Percentiles rank a stretch among this genome's conserved stretches.
These are phyloP conservation scores for Chrysolina americana DNA, from an alignment of 2,888 invertebrate genomes.

Conservation along the genomic window DNA sequence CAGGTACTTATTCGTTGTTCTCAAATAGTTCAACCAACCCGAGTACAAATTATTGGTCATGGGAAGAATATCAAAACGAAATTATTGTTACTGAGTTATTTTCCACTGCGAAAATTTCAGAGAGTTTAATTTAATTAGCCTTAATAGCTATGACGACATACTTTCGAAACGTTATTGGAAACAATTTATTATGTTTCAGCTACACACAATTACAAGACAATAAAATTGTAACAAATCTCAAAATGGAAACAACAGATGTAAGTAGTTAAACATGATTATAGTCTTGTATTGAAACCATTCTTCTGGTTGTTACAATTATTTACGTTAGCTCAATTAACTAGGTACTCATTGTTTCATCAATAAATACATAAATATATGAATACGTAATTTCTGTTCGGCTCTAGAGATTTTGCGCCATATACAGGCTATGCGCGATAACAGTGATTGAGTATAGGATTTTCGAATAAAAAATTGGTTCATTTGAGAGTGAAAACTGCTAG, in stretches of 20 bases:
- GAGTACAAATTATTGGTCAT: neutral
- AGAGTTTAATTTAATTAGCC: constrained; percentile 3
- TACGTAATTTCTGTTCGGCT: neutral
- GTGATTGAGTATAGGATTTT: neutral
- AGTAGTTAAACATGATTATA: constrained; percentile 15
- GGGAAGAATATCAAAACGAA: constrained; percentile 6
- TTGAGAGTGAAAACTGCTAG: neutral
- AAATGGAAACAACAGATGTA: constrained; percentile 20
- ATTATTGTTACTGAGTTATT: constrained; percentile 1
- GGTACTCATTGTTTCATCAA: constrained; percentile 6
- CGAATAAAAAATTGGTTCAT: neutral
- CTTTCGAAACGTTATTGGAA: constrained; percentile 12
- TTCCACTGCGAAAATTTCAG: constrained; percentile 9
- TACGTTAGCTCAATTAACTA: constrained; percentile 8
- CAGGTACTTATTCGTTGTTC: neutral
- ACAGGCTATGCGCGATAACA: neutral
- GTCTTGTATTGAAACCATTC: constrained; percentile 14
- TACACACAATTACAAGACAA: constrained; percentile 18
- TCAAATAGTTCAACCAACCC: constrained; percentile 6
- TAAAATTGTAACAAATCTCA: constrained; percentile 22
- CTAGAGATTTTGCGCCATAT: neutral
- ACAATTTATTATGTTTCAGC: constrained; percentile 14
- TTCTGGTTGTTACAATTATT: constrained; percentile 13
- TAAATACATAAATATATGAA: constrained; percentile 1
- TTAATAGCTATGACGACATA: constrained; percentile 6